These are phyloP conservation scores for Macropis europaea DNA, from an alignment of 2,888 invertebrate species.

Conservation along the genomic window DNA sequence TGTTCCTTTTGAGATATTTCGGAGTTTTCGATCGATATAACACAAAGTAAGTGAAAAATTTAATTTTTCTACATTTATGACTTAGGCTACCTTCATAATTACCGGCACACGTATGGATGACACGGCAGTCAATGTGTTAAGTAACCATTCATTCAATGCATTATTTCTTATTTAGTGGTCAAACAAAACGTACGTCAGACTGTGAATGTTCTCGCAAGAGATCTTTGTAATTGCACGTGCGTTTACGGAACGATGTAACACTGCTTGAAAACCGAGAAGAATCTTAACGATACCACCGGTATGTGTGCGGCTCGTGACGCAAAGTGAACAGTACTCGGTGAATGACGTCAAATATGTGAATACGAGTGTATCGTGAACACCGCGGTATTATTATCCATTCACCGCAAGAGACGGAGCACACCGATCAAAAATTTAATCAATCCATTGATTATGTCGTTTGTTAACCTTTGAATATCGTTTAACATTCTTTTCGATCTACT, in stretches of 20 bases:
- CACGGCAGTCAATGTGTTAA: too few species aligned
- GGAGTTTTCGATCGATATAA: too few species aligned
- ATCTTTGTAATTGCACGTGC: not conserved
- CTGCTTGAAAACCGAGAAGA: not conserved
- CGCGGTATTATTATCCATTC: slow-evolving; percentile 11
- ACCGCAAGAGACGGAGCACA: not conserved
- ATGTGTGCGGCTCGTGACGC: slow-evolving; percentile 3
- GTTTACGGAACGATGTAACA: not conserved
- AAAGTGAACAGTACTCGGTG: slow-evolving; percentile 17
- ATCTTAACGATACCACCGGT: not conserved
- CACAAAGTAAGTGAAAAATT: too few species aligned
- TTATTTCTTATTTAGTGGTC: too few species aligned
- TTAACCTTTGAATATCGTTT: not conserved
- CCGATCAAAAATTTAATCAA: slow-evolving; percentile 2
- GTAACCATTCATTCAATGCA: too few species aligned
- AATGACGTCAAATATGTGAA: slow-evolving; percentile 46
- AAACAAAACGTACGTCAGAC: too few species aligned
- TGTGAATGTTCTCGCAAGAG: not conserved
- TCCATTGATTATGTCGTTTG: not conserved
- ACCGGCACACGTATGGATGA: too few species aligned
- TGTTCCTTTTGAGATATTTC: too few species aligned
- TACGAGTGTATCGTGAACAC: slow-evolving; percentile 21
- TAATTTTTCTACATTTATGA: too few species aligned
- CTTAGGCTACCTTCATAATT: too few species aligned
- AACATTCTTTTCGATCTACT: not conserved